Percentiles rank a stretch among this genome's conserved stretches.
phyloP scores from a whole-genome alignment of 2,888 invertebrate species.

The Cephus rjabovi region DNA sequence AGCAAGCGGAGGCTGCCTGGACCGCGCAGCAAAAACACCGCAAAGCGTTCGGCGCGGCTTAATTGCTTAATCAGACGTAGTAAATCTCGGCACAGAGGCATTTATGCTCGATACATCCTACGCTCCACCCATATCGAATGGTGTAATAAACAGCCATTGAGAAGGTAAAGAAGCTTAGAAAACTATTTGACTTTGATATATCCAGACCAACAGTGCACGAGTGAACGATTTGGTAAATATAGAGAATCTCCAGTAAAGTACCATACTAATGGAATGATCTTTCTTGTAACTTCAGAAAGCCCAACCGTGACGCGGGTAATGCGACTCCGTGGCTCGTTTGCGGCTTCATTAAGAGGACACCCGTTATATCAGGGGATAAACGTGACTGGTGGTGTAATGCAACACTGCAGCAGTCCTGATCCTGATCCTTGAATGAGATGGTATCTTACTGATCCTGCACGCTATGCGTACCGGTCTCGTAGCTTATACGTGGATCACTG shows the following conservation, averaged over 20 bases:
- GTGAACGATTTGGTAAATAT: not conserved
- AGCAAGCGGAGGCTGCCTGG: constrained; percentile 30
- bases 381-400: constrained; percentile 58
- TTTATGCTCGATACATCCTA: constrained; percentile 42
- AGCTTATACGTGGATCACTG: not conserved
- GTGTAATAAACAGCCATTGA: not conserved
- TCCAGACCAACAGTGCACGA: not conserved
- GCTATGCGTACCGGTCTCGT: constrained; percentile 9
- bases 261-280: not conserved
- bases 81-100: constrained; percentile 59
- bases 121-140: not conserved
- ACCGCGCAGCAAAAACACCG: constrained; percentile 41
- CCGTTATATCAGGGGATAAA: constrained; percentile 60
- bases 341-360: constrained; percentile 52
- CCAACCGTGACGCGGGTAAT: not conserved
- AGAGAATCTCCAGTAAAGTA: not conserved
- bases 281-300: not conserved
- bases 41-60: constrained; percentile 44
- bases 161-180: not conserved
- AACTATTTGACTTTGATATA: not conserved
- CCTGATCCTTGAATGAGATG: constrained; percentile 59
- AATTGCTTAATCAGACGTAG: constrained; percentile 65
- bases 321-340: constrained; percentile 2
- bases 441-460: constrained; percentile 46
- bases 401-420: constrained; percentile 56